phyloP scores from a whole-genome alignment of 2,888 invertebrate species.

The Zonitis immaculata region DNA sequence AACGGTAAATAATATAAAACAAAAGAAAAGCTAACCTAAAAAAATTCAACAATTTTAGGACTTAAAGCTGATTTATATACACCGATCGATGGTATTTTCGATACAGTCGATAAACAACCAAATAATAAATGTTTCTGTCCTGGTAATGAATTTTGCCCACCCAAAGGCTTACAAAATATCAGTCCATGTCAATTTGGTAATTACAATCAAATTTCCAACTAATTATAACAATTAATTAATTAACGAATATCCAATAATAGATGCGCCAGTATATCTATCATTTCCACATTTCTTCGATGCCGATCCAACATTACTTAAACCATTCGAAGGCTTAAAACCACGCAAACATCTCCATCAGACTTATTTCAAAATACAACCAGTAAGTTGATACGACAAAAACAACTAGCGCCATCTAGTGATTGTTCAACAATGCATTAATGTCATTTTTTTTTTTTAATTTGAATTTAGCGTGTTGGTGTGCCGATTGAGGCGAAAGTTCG shows the following conservation, averaged over 20 bases:
- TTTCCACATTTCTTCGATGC: slow-evolving; percentile 87
- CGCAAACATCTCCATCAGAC: slow-evolving; percentile 65
- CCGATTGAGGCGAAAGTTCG: slow-evolving; percentile 77
- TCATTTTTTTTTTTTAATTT: neutral
- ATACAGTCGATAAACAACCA: slow-evolving; percentile 59
- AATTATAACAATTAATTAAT: no score
- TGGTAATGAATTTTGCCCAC: slow-evolving; percentile 63
- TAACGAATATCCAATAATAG: no score
- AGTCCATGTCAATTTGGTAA: slow-evolving; percentile 83
- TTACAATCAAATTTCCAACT: slow-evolving; percentile 36
- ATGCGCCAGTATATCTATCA: slow-evolving; percentile 82
- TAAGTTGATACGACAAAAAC: no score
- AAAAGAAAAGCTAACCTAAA: neutral
- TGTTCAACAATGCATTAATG: no score
- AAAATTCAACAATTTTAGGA: slow-evolving; percentile 47
- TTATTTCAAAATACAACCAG: slow-evolving; percentile 81
- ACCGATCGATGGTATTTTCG: slow-evolving; percentile 66
- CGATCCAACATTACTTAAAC: slow-evolving; percentile 61
- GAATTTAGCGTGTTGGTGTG: slow-evolving; percentile 74
- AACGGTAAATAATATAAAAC: slow-evolving; percentile 52
- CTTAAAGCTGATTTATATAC: slow-evolving; percentile 70
- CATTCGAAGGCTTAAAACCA: slow-evolving; percentile 70
- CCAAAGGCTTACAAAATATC: slow-evolving; percentile 76
- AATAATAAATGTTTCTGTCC: slow-evolving; percentile 75
- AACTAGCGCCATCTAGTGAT: no score